These are phyloP conservation scores for Apogon hyalosoma DNA, from an alignment of 2,797 vertebrate genomes.

Conservation along the genomic window DNA sequence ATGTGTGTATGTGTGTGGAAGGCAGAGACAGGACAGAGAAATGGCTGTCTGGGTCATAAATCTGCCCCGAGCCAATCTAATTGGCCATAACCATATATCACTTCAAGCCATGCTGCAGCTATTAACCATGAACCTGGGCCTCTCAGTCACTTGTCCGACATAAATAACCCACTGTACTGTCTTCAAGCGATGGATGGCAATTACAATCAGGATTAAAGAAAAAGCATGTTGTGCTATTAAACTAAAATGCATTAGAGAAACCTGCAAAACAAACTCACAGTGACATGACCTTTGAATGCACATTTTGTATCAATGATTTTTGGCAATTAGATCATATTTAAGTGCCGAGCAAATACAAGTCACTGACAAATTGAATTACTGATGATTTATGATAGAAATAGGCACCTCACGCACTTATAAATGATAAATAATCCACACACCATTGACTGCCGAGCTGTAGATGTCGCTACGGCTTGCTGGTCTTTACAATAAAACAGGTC, in stretches of 20 bases:
- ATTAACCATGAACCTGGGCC: constrained; percentile 63
- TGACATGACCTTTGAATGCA: constrained; percentile 4
- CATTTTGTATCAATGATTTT: neutral
- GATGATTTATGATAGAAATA: constrained; percentile 5
- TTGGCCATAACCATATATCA: constrained; percentile 74
- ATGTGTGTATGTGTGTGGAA: constrained; percentile 9
- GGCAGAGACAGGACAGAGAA: constrained; percentile 32
- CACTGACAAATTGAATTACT: constrained; percentile 14
- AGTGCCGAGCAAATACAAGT: neutral
- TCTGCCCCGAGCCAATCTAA: constrained; percentile 67
- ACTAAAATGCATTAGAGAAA: constrained; percentile 13
- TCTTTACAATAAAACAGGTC: neutral
- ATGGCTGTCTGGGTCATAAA: constrained; percentile 62
- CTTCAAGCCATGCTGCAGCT: constrained; percentile 58
- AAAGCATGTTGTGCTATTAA: constrained; percentile 34
- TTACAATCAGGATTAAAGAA: constrained; percentile 39
- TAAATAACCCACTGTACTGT: constrained; percentile 58
- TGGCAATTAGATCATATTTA: constrained; percentile 1
- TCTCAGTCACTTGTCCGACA: constrained; percentile 49
- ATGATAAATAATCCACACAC: constrained; percentile 19
- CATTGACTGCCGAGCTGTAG: constrained; percentile 9
- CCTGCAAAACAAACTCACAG: constrained; percentile 9
- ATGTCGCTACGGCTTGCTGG: neutral
- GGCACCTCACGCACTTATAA: constrained; percentile 8
- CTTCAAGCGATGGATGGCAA: constrained; percentile 30